Conservation (phyloP, 2,888 invertebrate species). For the Lycocerus yunnanus region DNA sequence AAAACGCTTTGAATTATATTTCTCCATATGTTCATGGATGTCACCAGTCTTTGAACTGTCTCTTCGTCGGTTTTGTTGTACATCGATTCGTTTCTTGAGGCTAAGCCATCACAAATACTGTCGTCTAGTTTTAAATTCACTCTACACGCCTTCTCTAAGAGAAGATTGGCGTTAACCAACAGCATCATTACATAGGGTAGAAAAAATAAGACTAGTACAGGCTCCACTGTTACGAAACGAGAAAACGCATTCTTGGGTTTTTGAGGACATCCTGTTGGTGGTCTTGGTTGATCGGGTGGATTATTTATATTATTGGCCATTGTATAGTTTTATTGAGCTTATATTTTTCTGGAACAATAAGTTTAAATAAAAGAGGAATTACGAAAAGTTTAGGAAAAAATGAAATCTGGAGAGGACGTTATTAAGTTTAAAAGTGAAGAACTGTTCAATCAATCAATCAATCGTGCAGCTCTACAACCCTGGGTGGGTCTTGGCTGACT, state of each 20-base stretch:
- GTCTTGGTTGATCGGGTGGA: background rate
- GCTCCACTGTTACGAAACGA: background rate
- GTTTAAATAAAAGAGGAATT: no score
- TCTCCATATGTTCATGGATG: background rate
- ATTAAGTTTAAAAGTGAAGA: no score
- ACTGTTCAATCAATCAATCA: no score
- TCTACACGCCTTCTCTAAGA: background rate
- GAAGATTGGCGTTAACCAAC: background rate
- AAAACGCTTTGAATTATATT: background rate
- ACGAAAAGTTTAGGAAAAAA: no score
- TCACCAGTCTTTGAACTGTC: background rate
- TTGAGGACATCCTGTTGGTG: background rate
- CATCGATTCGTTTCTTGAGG: background rate
- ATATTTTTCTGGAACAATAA: background rate
- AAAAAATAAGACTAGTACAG: background rate
- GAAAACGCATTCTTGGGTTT: background rate
- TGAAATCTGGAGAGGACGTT: no score
- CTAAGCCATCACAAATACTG: background rate
- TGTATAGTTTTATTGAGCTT: background rate
- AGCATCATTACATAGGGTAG: background rate
- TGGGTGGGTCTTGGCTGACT: no score
- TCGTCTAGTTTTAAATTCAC: background rate
- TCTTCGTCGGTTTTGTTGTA: background rate
- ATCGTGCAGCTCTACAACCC: no score
- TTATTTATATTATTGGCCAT: background rate